Conservation (phyloP, 37 sponge, comb jelly and placozoan genomes). For the Aplysina aerophoba region DNA sequence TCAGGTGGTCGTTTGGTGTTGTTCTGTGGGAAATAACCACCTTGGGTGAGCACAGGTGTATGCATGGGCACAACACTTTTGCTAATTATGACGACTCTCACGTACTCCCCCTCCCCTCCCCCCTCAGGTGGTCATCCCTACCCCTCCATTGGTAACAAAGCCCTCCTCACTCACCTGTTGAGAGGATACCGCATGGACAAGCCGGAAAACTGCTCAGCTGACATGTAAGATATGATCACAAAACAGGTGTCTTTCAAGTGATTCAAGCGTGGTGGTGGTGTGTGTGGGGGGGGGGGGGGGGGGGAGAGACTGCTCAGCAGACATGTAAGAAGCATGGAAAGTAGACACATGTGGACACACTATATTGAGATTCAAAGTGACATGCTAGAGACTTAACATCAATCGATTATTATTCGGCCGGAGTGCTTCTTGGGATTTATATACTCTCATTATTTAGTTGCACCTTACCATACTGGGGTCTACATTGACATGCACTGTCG, state of each 20-base stretch:
- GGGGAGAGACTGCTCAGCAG: no score
- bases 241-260: no score
- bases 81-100: no score
- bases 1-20: conserved; percentile 77
- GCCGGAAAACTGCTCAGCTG: conserved; percentile 29
- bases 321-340: no score
- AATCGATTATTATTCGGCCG: neutral
- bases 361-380: no score
- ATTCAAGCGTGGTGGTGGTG: no score
- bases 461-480: neutral
- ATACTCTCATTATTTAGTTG: neutral
- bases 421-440: neutral
- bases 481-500: neutral
- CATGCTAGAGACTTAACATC: no score
- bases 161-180: conserved; percentile 50
- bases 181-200: conserved; percentile 60
- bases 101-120: no score
- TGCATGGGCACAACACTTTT: conserved; percentile 31
- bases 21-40: conserved; percentile 79
- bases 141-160: conserved; percentile 62
- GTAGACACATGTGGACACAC: no score
- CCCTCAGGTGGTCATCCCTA: conserved; percentile 73
- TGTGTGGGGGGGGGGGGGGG: no score
- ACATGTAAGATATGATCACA: conserved; percentile 52
- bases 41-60: conserved; percentile 41